A percentile compares a stretch with the other conserved stretches of the same genome.
Conservation (phyloP, 2,797 vertebrate species). For the Synanceia verrucosa region DNA sequence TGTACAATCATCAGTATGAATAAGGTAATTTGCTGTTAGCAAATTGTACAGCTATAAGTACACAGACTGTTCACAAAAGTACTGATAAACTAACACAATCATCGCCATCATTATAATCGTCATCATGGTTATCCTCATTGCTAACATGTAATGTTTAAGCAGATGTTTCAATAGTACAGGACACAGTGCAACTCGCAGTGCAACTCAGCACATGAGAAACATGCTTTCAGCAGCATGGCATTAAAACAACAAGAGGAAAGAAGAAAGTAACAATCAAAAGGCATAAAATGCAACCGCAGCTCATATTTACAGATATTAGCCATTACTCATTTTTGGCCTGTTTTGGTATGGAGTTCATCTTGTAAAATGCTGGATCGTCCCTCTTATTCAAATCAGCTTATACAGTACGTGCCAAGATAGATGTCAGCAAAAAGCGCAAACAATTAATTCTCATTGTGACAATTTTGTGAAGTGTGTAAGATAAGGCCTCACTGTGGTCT, state of each 20-base stretch:
- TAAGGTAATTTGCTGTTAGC: constrained; percentile 30
- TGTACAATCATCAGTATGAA: constrained; percentile 59
- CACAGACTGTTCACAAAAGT: constrained; percentile 35
- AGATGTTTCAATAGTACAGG: constrained; percentile 66
- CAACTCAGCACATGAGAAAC: constrained; percentile 67
- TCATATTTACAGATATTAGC: constrained; percentile 68
- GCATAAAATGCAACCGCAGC: constrained; percentile 47
- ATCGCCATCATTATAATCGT: constrained; percentile 35
- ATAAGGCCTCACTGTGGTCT: constrained; percentile 79
- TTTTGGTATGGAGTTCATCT: constrained; percentile 75
- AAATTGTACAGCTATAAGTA: constrained; percentile 43
- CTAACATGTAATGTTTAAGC: constrained; percentile 53
- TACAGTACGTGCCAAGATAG: constrained; percentile 37
- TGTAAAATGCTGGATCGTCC: constrained; percentile 45
- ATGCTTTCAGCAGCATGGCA: constrained; percentile 76
- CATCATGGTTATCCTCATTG: constrained; percentile 27
- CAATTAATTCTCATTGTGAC: constrained; percentile 48
- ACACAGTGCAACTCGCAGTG: constrained; percentile 72
- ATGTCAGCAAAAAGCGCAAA: constrained; percentile 21
- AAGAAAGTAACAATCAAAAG: constrained; percentile 51
- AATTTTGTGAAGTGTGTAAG: constrained; percentile 53
- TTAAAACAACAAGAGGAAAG: constrained; percentile 22
- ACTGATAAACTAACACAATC: constrained; percentile 63
- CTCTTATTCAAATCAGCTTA: constrained; percentile 37
- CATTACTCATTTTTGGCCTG: constrained; percentile 55